Base-by-base conservation (phyloP, 2,113 vertebrate genomes). In the Gavia stellata region DNA sequence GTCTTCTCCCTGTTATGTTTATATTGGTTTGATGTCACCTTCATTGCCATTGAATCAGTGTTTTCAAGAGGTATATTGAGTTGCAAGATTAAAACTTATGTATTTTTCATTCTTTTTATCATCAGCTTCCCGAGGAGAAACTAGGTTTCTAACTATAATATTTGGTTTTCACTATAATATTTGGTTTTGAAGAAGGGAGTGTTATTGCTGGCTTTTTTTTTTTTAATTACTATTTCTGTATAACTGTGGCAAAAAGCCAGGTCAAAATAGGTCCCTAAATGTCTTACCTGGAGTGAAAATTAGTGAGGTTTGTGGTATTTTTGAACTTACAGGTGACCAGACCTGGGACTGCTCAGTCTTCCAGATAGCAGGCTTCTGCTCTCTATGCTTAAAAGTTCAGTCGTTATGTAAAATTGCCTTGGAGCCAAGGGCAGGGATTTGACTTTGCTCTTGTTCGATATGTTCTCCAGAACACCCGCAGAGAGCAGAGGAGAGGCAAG, bases 1-100 rank as follows among this genome's bases (percentile, higher is more conserved):
- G 31, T 84, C 78, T 61, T 84, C 81, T 89, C 25, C 25, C 36
- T 53, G 17, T 42, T 94, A 36, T 16, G 50, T 87, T 89, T 95
- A 36, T 81, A 65, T 79, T 86, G 73, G 31, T 89, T 96, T 94
- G 45, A 90, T 87, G 62, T 93, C 92, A 91, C 86, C 62, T 53
- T 91, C 96, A 96, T 97, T 94, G n/a, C 50, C 95, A 94, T 94
- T 78, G 45, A 92, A 79, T 82, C 52, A 49, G 40, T 42, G 1
- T 81, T 92, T 92, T 87, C 73, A 84, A 86, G 63, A 58, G 29
- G 29, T 90, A 56, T 58, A 44, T 78, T 92, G 52, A 90, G 40
- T 49, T 94, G 11, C 6, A 3, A 87, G 42, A 56, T 88, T 81
- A 61, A 89, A 91, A 65, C 17, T 38, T 81, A 77, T 56, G 62